Conservation (phyloP, 2,888 invertebrate genomes). For the Drosophila multiciliata region DNA sequence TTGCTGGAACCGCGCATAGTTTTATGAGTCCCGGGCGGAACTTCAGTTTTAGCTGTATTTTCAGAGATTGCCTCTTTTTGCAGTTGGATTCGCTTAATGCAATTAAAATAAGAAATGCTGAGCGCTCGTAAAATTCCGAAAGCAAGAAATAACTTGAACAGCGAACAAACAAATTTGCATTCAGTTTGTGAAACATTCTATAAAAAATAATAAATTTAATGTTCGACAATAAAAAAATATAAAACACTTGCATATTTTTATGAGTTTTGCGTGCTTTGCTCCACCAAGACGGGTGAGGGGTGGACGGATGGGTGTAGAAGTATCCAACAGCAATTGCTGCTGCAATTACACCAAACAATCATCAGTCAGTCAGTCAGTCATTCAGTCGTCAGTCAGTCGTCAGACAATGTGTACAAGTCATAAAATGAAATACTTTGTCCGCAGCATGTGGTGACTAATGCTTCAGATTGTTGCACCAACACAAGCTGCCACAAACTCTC, state of each 20-base stretch:
- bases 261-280: slow-evolving; percentile 69
- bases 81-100: slow-evolving; percentile 43
- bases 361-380: slow-evolving; percentile 30
- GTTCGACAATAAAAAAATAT: slow-evolving; percentile 76
- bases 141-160: slow-evolving; percentile 32
- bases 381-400: background rate
- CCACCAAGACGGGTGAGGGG: slow-evolving; percentile 9
- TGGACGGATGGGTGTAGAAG: background rate
- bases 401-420: slow-evolving; percentile 59
- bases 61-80: slow-evolving; percentile 9
- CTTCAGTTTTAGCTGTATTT: slow-evolving; percentile 12
- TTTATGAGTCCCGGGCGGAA: slow-evolving; percentile 46
- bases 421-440: slow-evolving; percentile 53
- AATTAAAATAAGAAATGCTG: slow-evolving; percentile 65
- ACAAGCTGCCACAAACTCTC: slow-evolving; percentile 23
- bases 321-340: slow-evolving; percentile 60
- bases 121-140: slow-evolving; percentile 47
- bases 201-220: slow-evolving; percentile 81
- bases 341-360: slow-evolving; percentile 76
- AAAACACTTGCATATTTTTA: slow-evolving; percentile 73
- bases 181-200: slow-evolving; percentile 79
- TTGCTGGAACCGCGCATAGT: slow-evolving; percentile 50
- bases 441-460: slow-evolving; percentile 46
- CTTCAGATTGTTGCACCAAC: slow-evolving; percentile 27
- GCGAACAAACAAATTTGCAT: slow-evolving; percentile 69